phyloP scores from a whole-genome alignment of 2,888 invertebrate species.

The Callyntrura guangdongensis region DNA sequence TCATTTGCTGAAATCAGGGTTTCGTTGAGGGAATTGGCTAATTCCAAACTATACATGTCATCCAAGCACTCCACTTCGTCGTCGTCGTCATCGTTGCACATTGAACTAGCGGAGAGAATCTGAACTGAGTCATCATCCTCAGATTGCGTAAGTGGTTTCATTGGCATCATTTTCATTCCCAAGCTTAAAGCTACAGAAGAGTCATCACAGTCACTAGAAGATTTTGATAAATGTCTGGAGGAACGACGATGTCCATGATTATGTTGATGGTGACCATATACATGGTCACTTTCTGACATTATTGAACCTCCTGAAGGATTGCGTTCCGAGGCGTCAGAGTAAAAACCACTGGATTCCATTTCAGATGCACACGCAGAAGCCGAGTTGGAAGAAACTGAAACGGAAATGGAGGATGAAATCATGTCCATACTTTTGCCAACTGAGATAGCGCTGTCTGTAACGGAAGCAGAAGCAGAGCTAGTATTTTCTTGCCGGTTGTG shows the following conservation, averaged over 20 bases:
- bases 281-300: conserved; percentile 69
- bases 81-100: conserved; percentile 55
- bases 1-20: neutral
- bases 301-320: conserved; percentile 78
- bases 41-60: conserved; percentile 43
- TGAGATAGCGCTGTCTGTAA: neutral
- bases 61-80: conserved; percentile 43
- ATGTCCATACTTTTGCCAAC: conserved; percentile 67
- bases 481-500: conserved; percentile 46
- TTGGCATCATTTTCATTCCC: conserved; percentile 58
- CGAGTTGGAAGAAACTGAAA: conserved; percentile 72
- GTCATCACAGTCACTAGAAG: conserved; percentile 76
- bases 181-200: conserved; percentile 67
- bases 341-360: conserved; percentile 96
- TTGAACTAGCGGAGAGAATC: conserved; percentile 46
- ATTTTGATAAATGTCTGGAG: conserved; percentile 71
- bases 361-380: conserved; percentile 86
- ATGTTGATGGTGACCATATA: conserved; percentile 25
- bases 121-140: conserved; percentile 58
- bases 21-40: neutral
- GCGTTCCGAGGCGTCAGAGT: conserved; percentile 89
- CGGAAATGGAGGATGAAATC: conserved; percentile 74
- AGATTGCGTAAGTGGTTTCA: conserved; percentile 66
- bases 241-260: conserved; percentile 51
- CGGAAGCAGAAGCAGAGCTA: neutral